Evolutionary conservation across 2,797 vertebrate species (phyloP).

Genomic region (Sebastiscus albofasciatus): DNA sequence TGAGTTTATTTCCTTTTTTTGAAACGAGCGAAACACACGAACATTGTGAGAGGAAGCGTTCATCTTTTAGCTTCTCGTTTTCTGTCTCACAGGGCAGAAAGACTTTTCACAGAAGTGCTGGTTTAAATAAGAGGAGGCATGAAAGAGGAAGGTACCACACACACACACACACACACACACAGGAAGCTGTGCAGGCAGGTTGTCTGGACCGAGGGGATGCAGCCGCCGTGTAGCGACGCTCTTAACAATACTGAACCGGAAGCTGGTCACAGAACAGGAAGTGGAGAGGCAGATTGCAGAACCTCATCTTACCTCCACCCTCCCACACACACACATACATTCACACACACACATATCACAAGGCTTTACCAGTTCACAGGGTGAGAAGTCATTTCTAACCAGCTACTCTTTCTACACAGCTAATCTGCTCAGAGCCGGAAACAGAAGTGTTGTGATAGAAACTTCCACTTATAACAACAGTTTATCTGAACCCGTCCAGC

Average conservation of each 20-base stretch:
- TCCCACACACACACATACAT: background rate
- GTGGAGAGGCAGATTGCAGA: slow-evolving; percentile 46
- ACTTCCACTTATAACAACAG: background rate
- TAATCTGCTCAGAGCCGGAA: background rate
- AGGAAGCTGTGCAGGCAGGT: slow-evolving; percentile 59
- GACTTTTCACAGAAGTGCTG: background rate
- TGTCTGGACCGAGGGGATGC: slow-evolving; percentile 61
- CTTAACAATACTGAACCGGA: slow-evolving; percentile 76
- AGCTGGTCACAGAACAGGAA: slow-evolving; percentile 77
- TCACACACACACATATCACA: background rate
- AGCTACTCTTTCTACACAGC: background rate
- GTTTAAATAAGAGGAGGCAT: background rate
- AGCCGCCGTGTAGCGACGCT: background rate
- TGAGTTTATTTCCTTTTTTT: background rate
- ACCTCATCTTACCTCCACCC: background rate
- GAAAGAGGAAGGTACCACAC: slow-evolving; percentile 10
- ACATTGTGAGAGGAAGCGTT: background rate
- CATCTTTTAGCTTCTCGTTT: background rate
- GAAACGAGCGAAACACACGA: background rate
- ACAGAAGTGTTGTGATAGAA: background rate
- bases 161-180: slow-evolving; percentile 14
- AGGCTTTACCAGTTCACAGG: background rate
- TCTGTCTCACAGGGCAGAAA: background rate
- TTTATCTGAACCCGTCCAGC: background rate
- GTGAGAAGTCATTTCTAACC: slow-evolving; percentile 9